Conservation (phyloP, 2,797 vertebrate genomes). For the Gymnothorax javanicus region DNA sequence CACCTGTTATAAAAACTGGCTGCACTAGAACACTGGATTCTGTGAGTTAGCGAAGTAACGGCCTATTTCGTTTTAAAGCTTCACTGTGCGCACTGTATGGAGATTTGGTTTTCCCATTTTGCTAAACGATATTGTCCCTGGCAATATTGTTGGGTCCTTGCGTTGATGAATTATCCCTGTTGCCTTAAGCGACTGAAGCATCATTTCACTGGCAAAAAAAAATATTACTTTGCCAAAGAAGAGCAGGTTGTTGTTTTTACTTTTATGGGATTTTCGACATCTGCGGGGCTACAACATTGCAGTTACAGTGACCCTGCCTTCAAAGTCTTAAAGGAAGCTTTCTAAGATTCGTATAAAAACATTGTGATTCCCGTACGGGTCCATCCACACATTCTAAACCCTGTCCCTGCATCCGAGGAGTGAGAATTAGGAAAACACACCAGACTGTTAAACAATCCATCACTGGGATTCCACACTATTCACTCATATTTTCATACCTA, state of each 20-base stretch:
- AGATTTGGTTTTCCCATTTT: background rate
- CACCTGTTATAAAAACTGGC: background rate
- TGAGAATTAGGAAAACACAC: too few relatives aligned
- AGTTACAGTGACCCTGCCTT: background rate
- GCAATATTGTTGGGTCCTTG: background rate
- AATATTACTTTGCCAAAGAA: background rate
- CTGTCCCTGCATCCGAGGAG: too few relatives aligned
- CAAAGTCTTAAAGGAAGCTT: background rate
- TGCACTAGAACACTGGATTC: background rate
- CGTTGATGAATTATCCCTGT: conserved; percentile 8
- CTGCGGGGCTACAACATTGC: background rate
- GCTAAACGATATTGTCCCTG: background rate
- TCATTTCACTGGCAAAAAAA: conserved; percentile 1
- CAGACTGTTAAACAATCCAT: too few relatives aligned
- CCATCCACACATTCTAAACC: background rate
- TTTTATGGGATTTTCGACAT: background rate
- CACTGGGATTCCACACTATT: too few relatives aligned
- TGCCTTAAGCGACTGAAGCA: background rate
- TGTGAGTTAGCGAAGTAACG: background rate
- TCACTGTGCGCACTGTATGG: background rate
- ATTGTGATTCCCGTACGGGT: background rate
- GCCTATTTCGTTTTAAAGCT: background rate
- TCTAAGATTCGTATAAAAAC: background rate
- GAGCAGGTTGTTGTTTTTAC: background rate
- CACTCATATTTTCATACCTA: too few relatives aligned